Percentiles rank a stretch among this genome's conserved stretches.
Conservation (phyloP, 2,888 invertebrate species). For the Thyatira batis region DNA sequence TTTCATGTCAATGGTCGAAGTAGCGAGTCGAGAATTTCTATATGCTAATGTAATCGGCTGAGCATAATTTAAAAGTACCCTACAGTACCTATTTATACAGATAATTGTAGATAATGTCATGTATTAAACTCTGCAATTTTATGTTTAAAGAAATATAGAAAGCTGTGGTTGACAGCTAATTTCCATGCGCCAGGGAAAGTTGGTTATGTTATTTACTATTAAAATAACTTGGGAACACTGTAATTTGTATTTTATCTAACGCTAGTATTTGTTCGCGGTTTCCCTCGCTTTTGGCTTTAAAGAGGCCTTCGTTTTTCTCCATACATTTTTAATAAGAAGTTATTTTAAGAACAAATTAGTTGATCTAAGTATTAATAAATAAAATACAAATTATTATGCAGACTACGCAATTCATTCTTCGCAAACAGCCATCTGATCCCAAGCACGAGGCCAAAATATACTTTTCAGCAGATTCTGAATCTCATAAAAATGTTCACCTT, state of each 20-base stretch:
- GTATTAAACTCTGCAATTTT: not conserved
- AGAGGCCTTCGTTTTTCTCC: too few species aligned
- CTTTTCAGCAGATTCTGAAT: not conserved
- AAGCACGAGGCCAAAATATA: too few species aligned
- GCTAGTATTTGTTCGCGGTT: too few species aligned
- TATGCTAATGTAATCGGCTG: not conserved
- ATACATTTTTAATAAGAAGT: too few species aligned
- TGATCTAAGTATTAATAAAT: too few species aligned
- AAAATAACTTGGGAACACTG: not conserved
- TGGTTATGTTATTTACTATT: not conserved
- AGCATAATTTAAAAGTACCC: not conserved
- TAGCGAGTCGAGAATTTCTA: not conserved
- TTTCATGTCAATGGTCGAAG: not conserved
- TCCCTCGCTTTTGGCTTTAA: too few species aligned
- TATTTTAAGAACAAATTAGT: too few species aligned
- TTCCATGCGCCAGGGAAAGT: not conserved
- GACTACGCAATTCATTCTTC: too few species aligned
- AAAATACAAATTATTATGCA: too few species aligned
- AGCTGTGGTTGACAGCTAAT: not conserved
- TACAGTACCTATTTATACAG: not conserved
- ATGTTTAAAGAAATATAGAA: not conserved
- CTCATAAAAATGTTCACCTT: not conserved
- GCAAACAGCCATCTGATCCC: too few species aligned
- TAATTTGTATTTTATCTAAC: not conserved
- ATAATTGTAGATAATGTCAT: not conserved